A percentile compares a stretch with the other conserved stretches of the same genome.
Conservation (phyloP, 2,113 vertebrate genomes). For the Siphamia tubifer region DNA sequence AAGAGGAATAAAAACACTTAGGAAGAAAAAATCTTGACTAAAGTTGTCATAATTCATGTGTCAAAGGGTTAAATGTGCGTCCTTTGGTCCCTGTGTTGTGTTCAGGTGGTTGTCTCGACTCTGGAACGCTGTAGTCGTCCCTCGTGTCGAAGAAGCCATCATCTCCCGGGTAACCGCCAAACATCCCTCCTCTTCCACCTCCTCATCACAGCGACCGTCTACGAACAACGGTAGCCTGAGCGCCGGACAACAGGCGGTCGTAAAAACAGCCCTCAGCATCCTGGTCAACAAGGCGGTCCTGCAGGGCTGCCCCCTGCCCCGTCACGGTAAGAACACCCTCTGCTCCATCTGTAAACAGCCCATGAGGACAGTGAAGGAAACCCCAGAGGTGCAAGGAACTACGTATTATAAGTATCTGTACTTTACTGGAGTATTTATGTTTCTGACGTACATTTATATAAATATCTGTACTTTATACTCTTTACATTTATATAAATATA, state of each 20-base stretch:
- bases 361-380: neutral
- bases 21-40: too few species aligned
- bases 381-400: too few species aligned
- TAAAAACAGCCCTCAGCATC: constrained; percentile 95
- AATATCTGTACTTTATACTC: too few species aligned
- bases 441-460: too few species aligned
- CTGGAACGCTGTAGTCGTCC: constrained; percentile 92
- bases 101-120: constrained; percentile 91
- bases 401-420: too few species aligned
- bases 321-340: constrained; percentile 77
- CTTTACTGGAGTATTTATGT: too few species aligned
- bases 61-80: too few species aligned
- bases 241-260: constrained; percentile 91
- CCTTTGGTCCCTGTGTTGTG: neutral
- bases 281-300: constrained; percentile 93
- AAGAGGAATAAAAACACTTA: too few species aligned
- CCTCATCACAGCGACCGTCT: constrained; percentile 68
- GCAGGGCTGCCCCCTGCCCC: constrained; percentile 88
- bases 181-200: constrained; percentile 58
- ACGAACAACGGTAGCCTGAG: constrained; percentile 79
- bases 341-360: too few species aligned
- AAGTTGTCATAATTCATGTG: too few species aligned
- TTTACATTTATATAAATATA: too few species aligned
- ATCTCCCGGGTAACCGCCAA: constrained; percentile 87
- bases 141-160: constrained; percentile 91